Conservation (phyloP, 1,140 invertebrate species). For the Drosophila watanabei region DNA sequence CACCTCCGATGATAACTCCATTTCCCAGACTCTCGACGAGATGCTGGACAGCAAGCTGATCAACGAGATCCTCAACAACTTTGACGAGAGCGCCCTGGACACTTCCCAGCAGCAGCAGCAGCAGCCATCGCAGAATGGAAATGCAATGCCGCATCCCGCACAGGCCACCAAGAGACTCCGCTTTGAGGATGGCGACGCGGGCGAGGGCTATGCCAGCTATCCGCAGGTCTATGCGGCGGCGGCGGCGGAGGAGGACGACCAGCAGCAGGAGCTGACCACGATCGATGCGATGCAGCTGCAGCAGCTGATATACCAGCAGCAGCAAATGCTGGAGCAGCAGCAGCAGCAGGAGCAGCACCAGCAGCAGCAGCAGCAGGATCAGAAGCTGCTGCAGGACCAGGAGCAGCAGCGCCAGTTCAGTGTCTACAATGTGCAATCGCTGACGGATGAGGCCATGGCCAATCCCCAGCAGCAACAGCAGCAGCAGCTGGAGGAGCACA, state of each 20-base stretch:
- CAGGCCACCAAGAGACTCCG: slow-evolving; percentile 69
- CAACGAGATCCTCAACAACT: slow-evolving; percentile 79
- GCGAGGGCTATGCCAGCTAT: slow-evolving; percentile 54
- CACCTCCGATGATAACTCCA: slow-evolving; percentile 79
- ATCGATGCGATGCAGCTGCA: slow-evolving; percentile 79
- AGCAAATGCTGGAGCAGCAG: slow-evolving; percentile 69
- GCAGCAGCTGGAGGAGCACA: slow-evolving; percentile 57
- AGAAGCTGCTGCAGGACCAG: slow-evolving; percentile 48
- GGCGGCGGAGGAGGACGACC: slow-evolving; percentile 39
- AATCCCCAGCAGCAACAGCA: slow-evolving; percentile 23
- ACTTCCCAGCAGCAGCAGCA: slow-evolving; percentile 54
- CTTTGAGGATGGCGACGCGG: slow-evolving; percentile 64
- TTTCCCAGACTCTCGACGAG: slow-evolving; percentile 75
- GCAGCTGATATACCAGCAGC: slow-evolving; percentile 75
- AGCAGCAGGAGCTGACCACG: slow-evolving; percentile 60
- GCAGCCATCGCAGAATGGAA: slow-evolving; percentile 33
- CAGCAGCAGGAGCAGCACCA: slow-evolving; percentile 67
- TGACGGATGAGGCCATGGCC: slow-evolving; percentile 64
- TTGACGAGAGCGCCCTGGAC: slow-evolving; percentile 78
- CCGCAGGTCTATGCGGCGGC: slow-evolving; percentile 57
- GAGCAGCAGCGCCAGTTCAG: slow-evolving; percentile 68
- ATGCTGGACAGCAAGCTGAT: slow-evolving; percentile 83
- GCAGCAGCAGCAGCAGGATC: slow-evolving; percentile 51
- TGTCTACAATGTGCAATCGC: slow-evolving; percentile 75
- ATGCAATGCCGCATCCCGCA: slow-evolving; percentile 30